phyloP scores from a whole-genome alignment of 2,797 vertebrate genomes.

The Syncerus caffer region DNA sequence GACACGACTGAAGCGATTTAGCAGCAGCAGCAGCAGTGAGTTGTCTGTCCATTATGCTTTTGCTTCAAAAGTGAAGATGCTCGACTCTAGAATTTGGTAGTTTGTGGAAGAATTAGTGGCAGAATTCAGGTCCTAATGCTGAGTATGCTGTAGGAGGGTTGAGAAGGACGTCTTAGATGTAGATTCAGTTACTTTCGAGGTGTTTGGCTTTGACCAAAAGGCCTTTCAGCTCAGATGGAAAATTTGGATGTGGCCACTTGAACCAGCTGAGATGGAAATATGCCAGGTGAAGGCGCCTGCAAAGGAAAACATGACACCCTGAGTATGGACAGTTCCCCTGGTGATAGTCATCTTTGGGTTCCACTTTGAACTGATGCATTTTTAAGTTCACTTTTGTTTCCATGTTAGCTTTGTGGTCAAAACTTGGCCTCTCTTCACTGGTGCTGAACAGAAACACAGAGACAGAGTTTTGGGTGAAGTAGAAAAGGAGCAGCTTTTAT shows the following conservation, averaged over 20 bases:
- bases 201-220: not conserved
- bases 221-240: not conserved
- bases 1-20: too few relatives aligned
- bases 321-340: not conserved
- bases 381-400: not conserved
- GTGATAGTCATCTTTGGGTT: not conserved
- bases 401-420: not conserved
- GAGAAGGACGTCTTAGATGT: not conserved
- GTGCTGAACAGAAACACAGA: not conserved
- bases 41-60: not conserved
- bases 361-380: not conserved
- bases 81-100: not conserved
- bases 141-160: not conserved
- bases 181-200: not conserved
- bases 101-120: not conserved
- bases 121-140: not conserved
- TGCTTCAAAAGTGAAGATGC: not conserved
- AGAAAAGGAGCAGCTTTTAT: not conserved
- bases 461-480: not conserved
- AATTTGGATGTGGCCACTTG: not conserved
- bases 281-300: not conserved
- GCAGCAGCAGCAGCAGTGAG: too few relatives aligned
- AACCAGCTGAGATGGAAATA: not conserved
- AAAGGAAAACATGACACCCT: fast-evolving
- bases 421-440: not conserved